Evolutionary conservation across 2,888 invertebrate species (phyloP).

Genomic region (Meganola albula): DNA sequence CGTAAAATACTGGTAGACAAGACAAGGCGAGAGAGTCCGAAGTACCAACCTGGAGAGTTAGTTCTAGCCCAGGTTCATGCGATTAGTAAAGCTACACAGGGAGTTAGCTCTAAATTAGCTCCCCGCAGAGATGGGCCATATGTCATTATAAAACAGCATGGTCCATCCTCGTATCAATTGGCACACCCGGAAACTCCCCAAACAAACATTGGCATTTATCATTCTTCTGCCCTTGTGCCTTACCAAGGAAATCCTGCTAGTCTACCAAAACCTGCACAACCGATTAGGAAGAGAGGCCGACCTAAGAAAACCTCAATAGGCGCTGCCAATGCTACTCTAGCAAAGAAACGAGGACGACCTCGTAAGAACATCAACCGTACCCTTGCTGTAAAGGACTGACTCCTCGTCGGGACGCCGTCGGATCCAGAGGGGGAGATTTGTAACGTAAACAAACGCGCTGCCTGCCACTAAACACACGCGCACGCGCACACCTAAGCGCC

Average conservation of each 20-base stretch:
- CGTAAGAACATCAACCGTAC: too few species aligned
- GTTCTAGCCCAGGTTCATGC: slow-evolving; percentile 7
- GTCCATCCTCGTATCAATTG: slow-evolving; percentile 4
- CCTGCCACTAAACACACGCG: neutral
- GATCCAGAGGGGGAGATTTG: neutral
- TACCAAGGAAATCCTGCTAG: neutral
- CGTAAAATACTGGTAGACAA: slow-evolving; percentile 7
- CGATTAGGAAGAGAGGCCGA: neutral
- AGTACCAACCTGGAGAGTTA: slow-evolving; percentile 6
- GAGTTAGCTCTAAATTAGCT: slow-evolving; percentile 4
- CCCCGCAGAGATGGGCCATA: slow-evolving; percentile 13
- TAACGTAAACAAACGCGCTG: neutral
- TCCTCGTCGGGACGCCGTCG: neutral
- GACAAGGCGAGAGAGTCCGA: neutral
- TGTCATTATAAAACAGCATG: neutral
- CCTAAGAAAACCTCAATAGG: neutral
- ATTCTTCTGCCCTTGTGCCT: neutral
- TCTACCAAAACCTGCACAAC: neutral
- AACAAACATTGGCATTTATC: neutral
- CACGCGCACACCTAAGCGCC: too few species aligned
- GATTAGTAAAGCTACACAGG: neutral
- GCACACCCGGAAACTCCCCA: neutral
- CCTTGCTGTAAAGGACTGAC: neutral
- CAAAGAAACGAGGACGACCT: neutral
- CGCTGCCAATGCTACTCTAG: neutral